phyloP scores from a whole-genome alignment of 30 jellyfish, hydroid and myxozoan species.

The Pelagia noctiluca region DNA sequence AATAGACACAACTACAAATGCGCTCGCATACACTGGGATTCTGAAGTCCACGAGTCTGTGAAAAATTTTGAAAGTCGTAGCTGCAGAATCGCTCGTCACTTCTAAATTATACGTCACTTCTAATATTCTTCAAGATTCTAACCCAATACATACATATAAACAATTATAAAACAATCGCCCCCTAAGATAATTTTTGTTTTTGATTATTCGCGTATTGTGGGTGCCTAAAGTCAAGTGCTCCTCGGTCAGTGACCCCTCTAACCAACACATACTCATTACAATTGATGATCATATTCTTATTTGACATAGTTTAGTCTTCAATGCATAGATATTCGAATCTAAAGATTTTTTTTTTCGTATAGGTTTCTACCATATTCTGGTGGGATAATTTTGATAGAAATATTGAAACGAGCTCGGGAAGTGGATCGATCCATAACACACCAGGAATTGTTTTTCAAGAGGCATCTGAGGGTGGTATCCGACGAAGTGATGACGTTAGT shows the following conservation, averaged over 20 bases:
- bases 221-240: slow-evolving; percentile 2
- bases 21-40: not conserved
- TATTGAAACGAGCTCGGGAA: slow-evolving; percentile 17
- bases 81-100: slow-evolving; percentile 3
- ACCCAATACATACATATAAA: not conserved
- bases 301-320: not conserved
- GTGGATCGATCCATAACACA: slow-evolving; percentile 24
- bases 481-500: slow-evolving; percentile 21
- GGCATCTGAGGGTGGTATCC: not conserved
- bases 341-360: not conserved
- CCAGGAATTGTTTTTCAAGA: slow-evolving; percentile 20
- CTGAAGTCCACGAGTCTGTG: not conserved
- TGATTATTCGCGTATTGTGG: not conserved
- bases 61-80: not conserved
- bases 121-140: not conserved
- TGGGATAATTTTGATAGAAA: slow-evolving; percentile 38
- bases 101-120: not conserved
- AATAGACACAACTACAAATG: not conserved
- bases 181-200: not conserved
- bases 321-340: not conserved
- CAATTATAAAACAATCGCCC: not conserved
- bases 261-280: not conserved
- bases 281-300: not conserved
- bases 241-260: slow-evolving; percentile 7
- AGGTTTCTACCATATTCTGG: slow-evolving; percentile 43